Conservation (phyloP, 2,888 invertebrate genomes). For the Heliconius erato region DNA sequence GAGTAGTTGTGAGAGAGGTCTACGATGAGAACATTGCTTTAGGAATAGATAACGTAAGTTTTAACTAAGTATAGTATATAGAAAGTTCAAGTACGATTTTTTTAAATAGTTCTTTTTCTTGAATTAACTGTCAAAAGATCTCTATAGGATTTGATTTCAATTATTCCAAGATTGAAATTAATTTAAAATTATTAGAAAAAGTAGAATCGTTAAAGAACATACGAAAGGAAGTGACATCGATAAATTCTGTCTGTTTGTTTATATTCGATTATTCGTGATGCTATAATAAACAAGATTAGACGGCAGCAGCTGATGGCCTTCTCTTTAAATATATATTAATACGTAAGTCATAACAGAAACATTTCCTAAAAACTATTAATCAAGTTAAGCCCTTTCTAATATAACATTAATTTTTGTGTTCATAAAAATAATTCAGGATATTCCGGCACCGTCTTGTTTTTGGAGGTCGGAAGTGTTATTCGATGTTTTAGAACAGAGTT, state of each 20-base stretch:
- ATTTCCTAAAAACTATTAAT: not conserved
- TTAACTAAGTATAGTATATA: not conserved
- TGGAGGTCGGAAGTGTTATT: not conserved
- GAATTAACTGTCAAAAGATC: too few species aligned
- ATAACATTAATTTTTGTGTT: not conserved
- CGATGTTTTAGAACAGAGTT: too few species aligned
- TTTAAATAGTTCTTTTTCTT: too few species aligned
- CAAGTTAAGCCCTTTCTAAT: not conserved
- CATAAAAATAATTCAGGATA: not conserved
- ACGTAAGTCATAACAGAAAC: not conserved
- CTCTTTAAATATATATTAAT: conserved; percentile 10
- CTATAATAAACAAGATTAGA: not conserved
- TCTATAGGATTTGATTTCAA: too few species aligned
- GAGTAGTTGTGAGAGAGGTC: not conserved
- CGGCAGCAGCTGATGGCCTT: not conserved
- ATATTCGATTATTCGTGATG: not conserved
- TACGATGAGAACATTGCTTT: conserved; percentile 6
- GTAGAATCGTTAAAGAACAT: not conserved
- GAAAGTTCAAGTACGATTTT: not conserved
- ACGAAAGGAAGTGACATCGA: not conserved
- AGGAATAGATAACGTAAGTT: conserved; percentile 14
- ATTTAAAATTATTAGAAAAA: not conserved
- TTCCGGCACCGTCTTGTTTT: not conserved
- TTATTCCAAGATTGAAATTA: too few species aligned
- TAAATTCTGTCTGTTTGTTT: not conserved